phyloP scores from a whole-genome alignment of 92 coral and sea anemone species.

The Desmophyllum pertusum region DNA sequence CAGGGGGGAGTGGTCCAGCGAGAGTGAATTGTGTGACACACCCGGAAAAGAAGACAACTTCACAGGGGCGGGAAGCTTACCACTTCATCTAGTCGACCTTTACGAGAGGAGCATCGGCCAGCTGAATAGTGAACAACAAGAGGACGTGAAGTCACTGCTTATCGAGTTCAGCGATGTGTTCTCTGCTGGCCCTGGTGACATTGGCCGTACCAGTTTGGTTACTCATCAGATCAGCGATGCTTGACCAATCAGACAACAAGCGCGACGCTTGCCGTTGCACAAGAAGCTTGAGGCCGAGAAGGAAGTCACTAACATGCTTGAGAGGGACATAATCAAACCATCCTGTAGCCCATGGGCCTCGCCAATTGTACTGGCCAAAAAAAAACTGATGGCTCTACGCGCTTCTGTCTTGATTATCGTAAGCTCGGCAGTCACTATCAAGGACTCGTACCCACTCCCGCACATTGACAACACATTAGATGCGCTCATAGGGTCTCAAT shows the following conservation, averaged over 20 bases:
- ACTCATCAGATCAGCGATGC: slow-evolving; percentile 22
- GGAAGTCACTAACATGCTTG: slow-evolving; percentile 16
- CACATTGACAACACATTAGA: slow-evolving; percentile 31
- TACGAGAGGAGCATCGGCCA: too few species aligned
- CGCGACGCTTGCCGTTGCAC: neutral
- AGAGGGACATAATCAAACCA: slow-evolving; percentile 15
- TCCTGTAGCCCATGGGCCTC: slow-evolving; percentile 45
- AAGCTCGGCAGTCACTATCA: slow-evolving; percentile 15
- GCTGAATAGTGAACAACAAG: neutral
- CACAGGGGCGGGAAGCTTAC: too few species aligned
- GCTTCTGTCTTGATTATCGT: slow-evolving; percentile 23
- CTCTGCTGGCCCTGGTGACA: slow-evolving; percentile 25
- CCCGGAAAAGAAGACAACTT: neutral
- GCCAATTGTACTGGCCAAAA: slow-evolving; percentile 29
- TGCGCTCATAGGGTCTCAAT: slow-evolving; percentile 35
- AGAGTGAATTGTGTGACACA: neutral
- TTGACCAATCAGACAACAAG: neutral
- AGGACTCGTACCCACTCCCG: slow-evolving; percentile 49
- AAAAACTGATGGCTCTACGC: slow-evolving; percentile 22
- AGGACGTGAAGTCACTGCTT: neutral
- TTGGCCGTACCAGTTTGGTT: slow-evolving; percentile 47
- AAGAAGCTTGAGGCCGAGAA: slow-evolving; percentile 25
- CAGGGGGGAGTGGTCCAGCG: neutral
- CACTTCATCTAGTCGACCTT: too few species aligned
- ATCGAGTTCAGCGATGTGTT: slow-evolving; percentile 27